Conservation (phyloP, 2,888 invertebrate species). For the Athetis lepigone region DNA sequence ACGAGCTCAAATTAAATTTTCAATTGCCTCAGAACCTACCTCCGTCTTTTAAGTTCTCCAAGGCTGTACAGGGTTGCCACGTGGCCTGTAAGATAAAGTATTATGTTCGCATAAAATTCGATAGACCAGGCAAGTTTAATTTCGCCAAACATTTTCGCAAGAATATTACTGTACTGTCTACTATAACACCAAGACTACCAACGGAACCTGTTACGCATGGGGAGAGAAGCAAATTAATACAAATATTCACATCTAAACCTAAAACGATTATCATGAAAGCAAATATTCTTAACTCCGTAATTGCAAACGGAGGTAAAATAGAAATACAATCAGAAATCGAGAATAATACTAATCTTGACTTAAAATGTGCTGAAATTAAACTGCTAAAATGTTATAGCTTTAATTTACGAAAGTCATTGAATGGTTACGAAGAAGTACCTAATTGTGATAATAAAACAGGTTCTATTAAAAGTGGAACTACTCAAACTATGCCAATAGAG, state of each 20-base stretch:
- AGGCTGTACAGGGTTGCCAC: constrained; percentile 25
- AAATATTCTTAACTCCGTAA: constrained; percentile 62
- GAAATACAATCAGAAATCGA: constrained; percentile 65
- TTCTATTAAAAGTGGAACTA: constrained; percentile 53
- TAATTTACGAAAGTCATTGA: too few relatives aligned
- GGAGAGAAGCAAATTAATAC: constrained; percentile 66
- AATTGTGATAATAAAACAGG: constrained; percentile 63
- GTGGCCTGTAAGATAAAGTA: constrained; percentile 66
- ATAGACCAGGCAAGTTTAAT: constrained; percentile 66
- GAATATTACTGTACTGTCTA: constrained; percentile 65
- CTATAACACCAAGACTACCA: constrained; percentile 63
- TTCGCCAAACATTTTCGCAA: constrained; percentile 67
- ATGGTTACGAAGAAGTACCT: constrained; percentile 47
- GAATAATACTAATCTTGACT: constrained; percentile 64
- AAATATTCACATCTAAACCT: constrained; percentile 63
- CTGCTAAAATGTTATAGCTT: constrained; percentile 61
- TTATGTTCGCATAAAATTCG: constrained; percentile 70
- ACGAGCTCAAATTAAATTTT: constrained; percentile 67
- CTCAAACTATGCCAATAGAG: constrained; percentile 57
- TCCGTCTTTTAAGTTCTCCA: constrained; percentile 55
- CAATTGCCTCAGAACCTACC: constrained; percentile 67
- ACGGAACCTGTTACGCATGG: constrained; percentile 64
- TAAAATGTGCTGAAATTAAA: constrained; percentile 65
- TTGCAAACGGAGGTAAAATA: constrained; percentile 64
- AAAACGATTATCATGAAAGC: constrained; percentile 66